These are phyloP conservation scores for Disparrhopalites patrizii DNA, from an alignment of 2,888 invertebrate species.

Conservation along the genomic window DNA sequence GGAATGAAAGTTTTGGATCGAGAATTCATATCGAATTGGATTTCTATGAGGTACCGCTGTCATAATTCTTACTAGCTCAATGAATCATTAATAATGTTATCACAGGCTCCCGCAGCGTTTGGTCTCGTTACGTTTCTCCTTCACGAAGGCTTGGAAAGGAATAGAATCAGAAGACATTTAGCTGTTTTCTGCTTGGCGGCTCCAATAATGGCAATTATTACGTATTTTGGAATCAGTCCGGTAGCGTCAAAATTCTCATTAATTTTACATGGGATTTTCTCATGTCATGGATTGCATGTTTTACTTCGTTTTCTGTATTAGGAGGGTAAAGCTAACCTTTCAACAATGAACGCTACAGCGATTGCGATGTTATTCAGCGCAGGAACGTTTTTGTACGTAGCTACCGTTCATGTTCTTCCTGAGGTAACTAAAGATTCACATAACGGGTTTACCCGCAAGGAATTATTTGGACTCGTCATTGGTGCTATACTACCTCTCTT, in stretches of 20 bases:
- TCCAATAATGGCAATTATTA: slow-evolving; percentile 80
- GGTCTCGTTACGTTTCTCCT: slow-evolving; percentile 95
- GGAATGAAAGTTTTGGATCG: too few relatives aligned
- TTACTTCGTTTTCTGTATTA: slow-evolving; percentile 52
- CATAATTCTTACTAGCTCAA: too few relatives aligned
- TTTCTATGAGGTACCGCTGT: too few relatives aligned
- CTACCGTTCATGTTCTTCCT: slow-evolving; percentile 96
- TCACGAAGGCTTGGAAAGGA: slow-evolving; percentile 88
- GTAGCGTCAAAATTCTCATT: slow-evolving; percentile 51
- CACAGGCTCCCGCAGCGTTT: slow-evolving; percentile 92
- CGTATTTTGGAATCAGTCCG: slow-evolving; percentile 86
- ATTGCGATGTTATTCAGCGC: slow-evolving; percentile 98
- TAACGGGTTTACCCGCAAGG: slow-evolving; percentile 65
- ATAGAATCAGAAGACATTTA: slow-evolving; percentile 81
- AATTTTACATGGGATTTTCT: background rate
- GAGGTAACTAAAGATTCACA: slow-evolving; percentile 65
- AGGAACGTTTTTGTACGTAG: slow-evolving; percentile 97
- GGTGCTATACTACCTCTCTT: slow-evolving; percentile 85
- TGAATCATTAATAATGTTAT: slow-evolving; percentile 28
- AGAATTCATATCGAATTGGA: too few relatives aligned
- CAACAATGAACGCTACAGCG: slow-evolving; percentile 87
- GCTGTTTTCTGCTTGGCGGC: slow-evolving; percentile 89
- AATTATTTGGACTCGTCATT: slow-evolving; percentile 75
- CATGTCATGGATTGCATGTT: background rate
- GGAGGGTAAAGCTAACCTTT: slow-evolving; percentile 85